These are phyloP conservation scores for Cinara cedri DNA, from an alignment of 2,888 invertebrate species.

Conservation along the genomic window DNA sequence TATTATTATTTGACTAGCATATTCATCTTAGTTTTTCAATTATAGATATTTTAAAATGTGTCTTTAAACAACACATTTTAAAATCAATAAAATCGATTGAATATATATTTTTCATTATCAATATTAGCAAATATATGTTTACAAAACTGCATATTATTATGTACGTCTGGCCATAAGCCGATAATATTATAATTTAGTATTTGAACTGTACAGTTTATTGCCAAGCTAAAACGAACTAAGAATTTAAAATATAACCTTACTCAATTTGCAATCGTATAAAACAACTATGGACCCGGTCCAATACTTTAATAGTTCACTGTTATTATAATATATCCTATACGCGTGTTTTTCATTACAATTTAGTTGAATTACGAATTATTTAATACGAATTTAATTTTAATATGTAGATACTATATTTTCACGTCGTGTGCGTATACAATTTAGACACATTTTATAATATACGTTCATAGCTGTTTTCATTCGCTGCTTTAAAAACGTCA, in stretches of 20 bases:
- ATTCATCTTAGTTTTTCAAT: too few relatives aligned
- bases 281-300: slow-evolving; percentile 27
- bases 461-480: too few relatives aligned
- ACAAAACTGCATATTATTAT: not conserved
- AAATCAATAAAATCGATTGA: not conserved
- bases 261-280: slow-evolving; percentile 28
- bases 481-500: too few relatives aligned
- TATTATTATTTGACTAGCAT: too few relatives aligned
- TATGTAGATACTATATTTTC: too few relatives aligned
- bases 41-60: too few relatives aligned
- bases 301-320: not conserved
- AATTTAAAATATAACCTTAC: slow-evolving; percentile 3
- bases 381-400: too few relatives aligned
- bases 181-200: not conserved
- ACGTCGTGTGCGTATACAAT: too few relatives aligned
- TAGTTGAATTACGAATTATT: not conserved
- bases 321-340: not conserved
- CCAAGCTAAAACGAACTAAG: slow-evolving; percentile 15
- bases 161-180: not conserved
- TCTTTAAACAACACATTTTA: not conserved
- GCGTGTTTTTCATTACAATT: not conserved
- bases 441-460: too few relatives aligned
- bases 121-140: slow-evolving; percentile 6
- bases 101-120: too few relatives aligned
- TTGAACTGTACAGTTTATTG: not conserved